Evolutionary conservation across 2,888 invertebrate species (phyloP).

Genomic region (Trachelus stipa): DNA sequence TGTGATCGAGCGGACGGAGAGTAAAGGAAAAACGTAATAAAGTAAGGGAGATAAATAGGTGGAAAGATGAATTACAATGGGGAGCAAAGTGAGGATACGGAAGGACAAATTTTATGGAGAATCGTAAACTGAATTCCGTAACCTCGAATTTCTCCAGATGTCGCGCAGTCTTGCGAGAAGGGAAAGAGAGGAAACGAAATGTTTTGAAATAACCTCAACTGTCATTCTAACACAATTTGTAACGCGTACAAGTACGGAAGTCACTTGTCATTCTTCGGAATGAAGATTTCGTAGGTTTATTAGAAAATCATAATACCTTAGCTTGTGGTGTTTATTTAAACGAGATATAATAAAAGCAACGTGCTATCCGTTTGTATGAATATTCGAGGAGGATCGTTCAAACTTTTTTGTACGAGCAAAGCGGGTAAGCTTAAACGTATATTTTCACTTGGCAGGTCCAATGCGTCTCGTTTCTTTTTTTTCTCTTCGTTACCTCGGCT

Average conservation of each 20-base stretch:
- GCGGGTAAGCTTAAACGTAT: background rate
- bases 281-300: background rate
- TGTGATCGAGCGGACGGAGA: constrained; percentile 25
- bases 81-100: constrained; percentile 12
- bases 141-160: background rate
- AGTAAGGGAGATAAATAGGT: constrained; percentile 27
- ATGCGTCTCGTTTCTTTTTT: background rate
- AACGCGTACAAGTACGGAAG: constrained; percentile 17
- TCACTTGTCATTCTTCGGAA: background rate
- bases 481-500: background rate
- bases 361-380: background rate
- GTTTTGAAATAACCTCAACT: background rate
- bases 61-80: constrained; percentile 16
- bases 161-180: background rate
- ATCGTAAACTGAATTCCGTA: background rate
- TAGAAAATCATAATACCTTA: constrained; percentile 34
- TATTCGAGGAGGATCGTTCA: background rate
- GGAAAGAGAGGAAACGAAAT: background rate
- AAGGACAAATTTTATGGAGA: background rate
- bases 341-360: constrained; percentile 21
- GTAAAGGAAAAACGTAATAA: constrained; percentile 18
- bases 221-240: constrained; percentile 25
- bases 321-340: constrained; percentile 41
- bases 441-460: background rate
- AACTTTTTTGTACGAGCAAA: background rate